Base-by-base conservation (phyloP, 2,888 invertebrate genomes). In the Ectemnius continuus region DNA sequence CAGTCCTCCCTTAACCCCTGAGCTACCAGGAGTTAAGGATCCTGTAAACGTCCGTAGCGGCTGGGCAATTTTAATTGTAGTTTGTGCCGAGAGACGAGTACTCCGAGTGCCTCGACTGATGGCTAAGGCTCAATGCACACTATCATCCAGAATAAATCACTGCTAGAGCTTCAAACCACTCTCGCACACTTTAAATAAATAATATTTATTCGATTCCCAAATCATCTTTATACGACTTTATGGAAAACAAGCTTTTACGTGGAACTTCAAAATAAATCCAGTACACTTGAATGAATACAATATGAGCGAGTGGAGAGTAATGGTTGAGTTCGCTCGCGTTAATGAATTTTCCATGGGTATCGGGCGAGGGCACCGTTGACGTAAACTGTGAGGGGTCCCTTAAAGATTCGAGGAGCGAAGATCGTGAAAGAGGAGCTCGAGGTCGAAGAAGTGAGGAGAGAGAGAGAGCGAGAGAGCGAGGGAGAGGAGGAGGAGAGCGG, bases 1-100 rank as follows among this genome's bases (percentile, higher is more conserved):
- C 84, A 83, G 84, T 81, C n/a, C 52, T 83, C 63, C 79, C 59
- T 76, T 74, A 77, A 84, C 79, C 76, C 84, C 60, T 73, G 72
- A 64, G 82, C 84, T 82, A 83, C 82, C 84, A 82, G 73, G 75
- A 79, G 79, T 83, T 83, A 83, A 83, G 84, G 79, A 83, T 83
- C 82, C 76, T 81, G 82, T 83, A 82, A 82, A 82, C 75, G 82
- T 82, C 81, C 76, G 72, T 64, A 23, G 73, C 68, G 69, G 70
- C 71, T 75, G 67, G 64, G 74, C 77, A 79, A 75, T 82, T 82
- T 82, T 82, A 82, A 82, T 82, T 82, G 84, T 81, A 36, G 36
- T 36, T 36, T 16, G 14, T 52, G n/a, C 52, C 16, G n/a, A 52
- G 52, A 16, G 16, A 52, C n/a, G 16, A 52, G 16, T 14, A 52